Percentiles rank a stretch among this genome's conserved stretches.
phyloP scores from a whole-genome alignment of 2,113 vertebrate species.

The Macaca mulatta region DNA sequence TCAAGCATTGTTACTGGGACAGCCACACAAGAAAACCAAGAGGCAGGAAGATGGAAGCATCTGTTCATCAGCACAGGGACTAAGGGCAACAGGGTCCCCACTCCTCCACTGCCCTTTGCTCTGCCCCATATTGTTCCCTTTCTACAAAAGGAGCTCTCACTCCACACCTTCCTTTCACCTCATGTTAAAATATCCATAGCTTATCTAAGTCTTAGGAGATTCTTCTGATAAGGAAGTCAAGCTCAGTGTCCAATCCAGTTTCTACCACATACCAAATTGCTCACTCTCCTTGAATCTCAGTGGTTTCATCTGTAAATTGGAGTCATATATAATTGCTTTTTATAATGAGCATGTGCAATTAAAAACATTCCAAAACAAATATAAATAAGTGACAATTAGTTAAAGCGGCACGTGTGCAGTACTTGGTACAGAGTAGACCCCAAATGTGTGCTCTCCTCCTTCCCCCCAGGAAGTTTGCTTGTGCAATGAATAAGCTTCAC shows the following conservation, averaged over 20 bases:
- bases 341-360: neutral
- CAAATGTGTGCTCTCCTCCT: neutral
- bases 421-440: neutral
- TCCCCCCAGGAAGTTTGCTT: neutral
- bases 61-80: neutral
- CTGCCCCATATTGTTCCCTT: neutral
- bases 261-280: neutral
- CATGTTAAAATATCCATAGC: neutral
- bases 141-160: neutral
- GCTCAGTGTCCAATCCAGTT: neutral
- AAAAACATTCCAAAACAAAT: conserved; percentile 33
- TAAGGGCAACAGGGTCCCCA: neutral
- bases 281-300: neutral
- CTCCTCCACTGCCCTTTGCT: neutral
- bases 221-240: neutral
- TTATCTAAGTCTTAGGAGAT: neutral
- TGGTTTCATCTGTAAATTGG: neutral
- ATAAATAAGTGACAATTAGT: neutral
- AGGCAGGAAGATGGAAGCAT: neutral
- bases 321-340: neutral
- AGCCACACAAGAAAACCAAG: neutral
- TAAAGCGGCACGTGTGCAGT: neutral
- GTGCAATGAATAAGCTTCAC: neutral
- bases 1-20: neutral
- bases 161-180: neutral